These are phyloP conservation scores for Drosophila paramelanica DNA, from an alignment of 2,888 invertebrate species.

Conservation along the genomic window DNA sequence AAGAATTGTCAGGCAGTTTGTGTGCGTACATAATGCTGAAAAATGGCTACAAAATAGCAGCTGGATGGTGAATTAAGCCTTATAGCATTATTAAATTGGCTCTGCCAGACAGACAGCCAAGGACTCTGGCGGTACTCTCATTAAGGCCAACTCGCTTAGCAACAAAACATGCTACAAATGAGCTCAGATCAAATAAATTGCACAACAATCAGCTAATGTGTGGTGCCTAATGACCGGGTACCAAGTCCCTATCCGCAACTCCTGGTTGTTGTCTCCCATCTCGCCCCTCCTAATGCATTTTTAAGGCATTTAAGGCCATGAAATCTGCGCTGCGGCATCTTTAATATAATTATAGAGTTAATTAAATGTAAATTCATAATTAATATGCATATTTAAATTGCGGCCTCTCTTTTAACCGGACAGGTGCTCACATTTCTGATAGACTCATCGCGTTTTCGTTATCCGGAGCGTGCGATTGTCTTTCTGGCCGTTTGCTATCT, in stretches of 20 bases:
- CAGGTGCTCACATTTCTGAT: slow-evolving; percentile 95
- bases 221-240: slow-evolving; percentile 68
- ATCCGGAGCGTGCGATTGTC: slow-evolving; percentile 98
- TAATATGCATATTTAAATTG: slow-evolving; percentile 54
- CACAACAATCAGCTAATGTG: slow-evolving; percentile 80
- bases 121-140: slow-evolving; percentile 47
- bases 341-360: slow-evolving; percentile 58
- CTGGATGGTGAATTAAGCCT: slow-evolving; percentile 9
- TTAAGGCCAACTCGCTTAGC: slow-evolving; percentile 50
- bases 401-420: slow-evolving; percentile 31
- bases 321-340: slow-evolving; percentile 39
- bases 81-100: slow-evolving; percentile 44
- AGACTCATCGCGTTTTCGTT: slow-evolving; percentile 97
- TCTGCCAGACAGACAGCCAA: slow-evolving; percentile 13
- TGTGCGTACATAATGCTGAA: slow-evolving; percentile 13
- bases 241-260: background rate
- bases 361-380: slow-evolving; percentile 70
- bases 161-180: slow-evolving; percentile 59
- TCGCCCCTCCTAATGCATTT: slow-evolving; percentile 58
- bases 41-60: slow-evolving; percentile 6
- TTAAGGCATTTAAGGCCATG: slow-evolving; percentile 43
- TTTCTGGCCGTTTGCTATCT: slow-evolving; percentile 98
- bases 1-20: slow-evolving; percentile 55
- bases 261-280: background rate
- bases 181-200: slow-evolving; percentile 67